Evolutionary conservation across 2,888 invertebrate species (phyloP), one percentile per base, ranked within the genome.

Genomic region (Maniola hyperantus): DNA sequence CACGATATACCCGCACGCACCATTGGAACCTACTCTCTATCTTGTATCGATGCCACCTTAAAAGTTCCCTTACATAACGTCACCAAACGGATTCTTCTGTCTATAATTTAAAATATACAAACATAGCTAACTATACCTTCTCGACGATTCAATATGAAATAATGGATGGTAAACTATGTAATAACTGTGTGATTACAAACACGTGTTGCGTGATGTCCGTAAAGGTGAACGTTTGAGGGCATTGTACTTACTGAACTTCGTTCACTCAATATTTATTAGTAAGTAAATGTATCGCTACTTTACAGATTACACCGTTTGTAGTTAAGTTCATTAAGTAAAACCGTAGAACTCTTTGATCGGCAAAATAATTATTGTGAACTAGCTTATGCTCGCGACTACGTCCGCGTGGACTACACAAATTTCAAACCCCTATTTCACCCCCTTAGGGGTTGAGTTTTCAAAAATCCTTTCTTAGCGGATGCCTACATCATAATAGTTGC

Each of bases 181-280:
- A 11, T 11, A 11, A 11, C 10, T 51, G 60, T 57, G 61, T 65
- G 65, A 69, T 68, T 70, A 71, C 61, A 59, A 65, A 69, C 72
- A 73, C 68, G 75, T 73, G 71, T 75, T 73, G 76, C 76, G 76
- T 79, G 78, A 72, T 74, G 74, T 70, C 70, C 73, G 73, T 73
- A 71, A 75, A 72, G 71, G 75, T 70, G 66, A 72, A 70, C 72
- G 57, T 65, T 64, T 72, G 72, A 71, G 74, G 75, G 74, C 77
- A 77, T 74, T 74, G 77, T 72, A 77, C 76, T 73, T 64, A 74
- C 77, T 72, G n/a, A n/a, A 77, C 76, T 73, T 64, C 57, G 71
- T 67, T 66, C 55, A 50, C 51, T 64, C 72, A 71, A 72, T 70
- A 71, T 42, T 57, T 34, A 18, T 34, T 63, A 72, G 71, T 69